These are phyloP conservation scores for Hyaena hyaena DNA, from an alignment of 2,113 vertebrate species.

Conservation along the genomic window DNA sequence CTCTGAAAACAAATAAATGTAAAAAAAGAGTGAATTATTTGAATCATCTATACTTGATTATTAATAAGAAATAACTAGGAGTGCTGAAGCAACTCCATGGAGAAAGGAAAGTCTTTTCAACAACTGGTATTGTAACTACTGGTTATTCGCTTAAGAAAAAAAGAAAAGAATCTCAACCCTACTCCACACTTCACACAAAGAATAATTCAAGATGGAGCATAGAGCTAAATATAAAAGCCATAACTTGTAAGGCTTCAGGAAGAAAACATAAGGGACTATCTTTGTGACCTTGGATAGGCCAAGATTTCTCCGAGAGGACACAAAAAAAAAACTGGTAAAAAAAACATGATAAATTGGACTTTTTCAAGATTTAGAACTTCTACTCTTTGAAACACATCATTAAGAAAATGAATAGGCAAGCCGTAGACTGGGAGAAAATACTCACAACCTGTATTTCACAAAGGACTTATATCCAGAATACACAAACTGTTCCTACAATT, in stretches of 20 bases:
- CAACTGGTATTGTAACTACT: not conserved
- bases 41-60: not conserved
- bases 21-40: not conserved
- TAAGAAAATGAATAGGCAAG: slow-evolving; percentile 2
- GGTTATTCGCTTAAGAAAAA: not conserved
- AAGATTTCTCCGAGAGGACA: not conserved
- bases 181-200: not conserved
- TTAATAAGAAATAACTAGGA: not conserved
- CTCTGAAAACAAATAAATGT: too few relatives aligned
- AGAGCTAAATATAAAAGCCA: not conserved
- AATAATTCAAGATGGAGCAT: not conserved
- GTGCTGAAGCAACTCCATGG: not conserved
- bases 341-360: not conserved
- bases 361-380: not conserved
- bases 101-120: not conserved
- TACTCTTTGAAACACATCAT: not conserved
- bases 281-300: not conserved
- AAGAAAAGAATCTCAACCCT: not conserved
- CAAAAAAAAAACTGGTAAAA: not conserved
- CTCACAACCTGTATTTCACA: not conserved
- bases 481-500: not conserved
- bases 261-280: not conserved
- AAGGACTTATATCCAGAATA: not conserved
- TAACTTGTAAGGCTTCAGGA: not conserved
- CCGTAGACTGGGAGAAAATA: not conserved